Evolutionary conservation across 2,113 vertebrate genomes (phyloP), one percentile per base, ranked within the genome.

Genomic region (Eubucco bourcierii): DNA sequence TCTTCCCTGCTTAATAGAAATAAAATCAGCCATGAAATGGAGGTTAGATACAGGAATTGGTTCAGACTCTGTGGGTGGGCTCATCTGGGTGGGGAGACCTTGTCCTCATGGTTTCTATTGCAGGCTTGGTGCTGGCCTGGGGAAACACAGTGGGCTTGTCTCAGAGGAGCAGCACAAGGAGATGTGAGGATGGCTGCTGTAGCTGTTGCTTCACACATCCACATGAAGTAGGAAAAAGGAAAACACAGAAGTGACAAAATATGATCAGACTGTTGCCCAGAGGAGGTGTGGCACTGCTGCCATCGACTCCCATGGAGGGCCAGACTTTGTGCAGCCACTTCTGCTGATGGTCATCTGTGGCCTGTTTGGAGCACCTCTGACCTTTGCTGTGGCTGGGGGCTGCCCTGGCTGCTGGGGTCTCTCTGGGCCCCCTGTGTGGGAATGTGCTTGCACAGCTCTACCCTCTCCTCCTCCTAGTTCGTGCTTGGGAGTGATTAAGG

Each of bases 371-470:
- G 27, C 39, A n/a, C 6, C 4, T 44, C 31, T 84, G 77, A 15
- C 72, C 46, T 58, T 72, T 81, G 52, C 47, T 70, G 59, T 37
- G 53, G 7, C 78, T 71, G 64, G 8, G 33, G n/a, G 8, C 14
- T 94, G 65, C n/a, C 41, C 47, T 64, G 47, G 25, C 29, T 80
- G 13, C 17, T 1, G 4, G 27, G 6, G 18, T 41, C 25, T 71
- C 53, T 46, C 73, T 9, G 10, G 28, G 25, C 9, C 23, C 85
- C 1, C 0, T 1, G 5, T 0, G 0, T 70, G 65, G 47, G 18
- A 88, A 71, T 0, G 7, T 27, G 73, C 72, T 13, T 75, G 10
- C 15, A n/a, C 19, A 31, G 39, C n/a, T 70, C 66, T 50, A 5
- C 31, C 25, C 47, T 44, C 12, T 78, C 16, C 34, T 58, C 25